These are phyloP conservation scores for Megaceryle alcyon DNA, from an alignment of 2,797 vertebrate species.

Conservation along the genomic window DNA sequence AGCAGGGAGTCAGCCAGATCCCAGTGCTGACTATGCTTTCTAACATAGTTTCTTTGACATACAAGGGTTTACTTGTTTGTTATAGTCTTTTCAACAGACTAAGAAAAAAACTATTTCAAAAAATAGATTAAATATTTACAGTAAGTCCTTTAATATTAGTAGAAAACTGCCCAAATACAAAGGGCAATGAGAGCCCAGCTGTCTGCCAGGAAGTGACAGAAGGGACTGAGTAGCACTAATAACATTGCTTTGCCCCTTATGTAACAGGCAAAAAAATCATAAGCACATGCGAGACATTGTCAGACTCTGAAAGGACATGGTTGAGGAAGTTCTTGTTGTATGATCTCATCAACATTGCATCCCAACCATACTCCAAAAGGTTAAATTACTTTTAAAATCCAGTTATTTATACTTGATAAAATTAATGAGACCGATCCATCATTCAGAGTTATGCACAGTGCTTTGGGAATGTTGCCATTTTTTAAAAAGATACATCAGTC, in stretches of 20 bases:
- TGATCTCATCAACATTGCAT: not conserved
- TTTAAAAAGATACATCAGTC: not conserved
- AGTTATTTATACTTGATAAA: not conserved
- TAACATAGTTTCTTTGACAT: not conserved
- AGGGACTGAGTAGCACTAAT: not conserved
- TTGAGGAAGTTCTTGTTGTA: not conserved
- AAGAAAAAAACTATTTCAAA: not conserved
- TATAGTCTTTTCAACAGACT: not conserved
- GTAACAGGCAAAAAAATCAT: not conserved
- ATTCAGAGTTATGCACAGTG: not conserved
- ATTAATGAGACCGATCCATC: not conserved
- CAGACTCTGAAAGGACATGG: not conserved
- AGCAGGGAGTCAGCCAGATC: not conserved
- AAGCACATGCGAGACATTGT: not conserved
- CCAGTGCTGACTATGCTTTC: not conserved
- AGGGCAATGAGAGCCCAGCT: not conserved
- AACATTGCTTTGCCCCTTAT: not conserved
- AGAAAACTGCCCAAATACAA: not conserved
- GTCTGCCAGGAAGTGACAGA: not conserved
- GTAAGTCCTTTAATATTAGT: not conserved
- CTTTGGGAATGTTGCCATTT: not conserved
- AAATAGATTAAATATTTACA: not conserved
- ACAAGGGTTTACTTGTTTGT: not conserved
- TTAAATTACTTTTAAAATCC: not conserved
- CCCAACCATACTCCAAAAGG: not conserved